Evolutionary conservation across 2,888 invertebrate genomes (phyloP).

Genomic region (Pilophorus perplexus): DNA sequence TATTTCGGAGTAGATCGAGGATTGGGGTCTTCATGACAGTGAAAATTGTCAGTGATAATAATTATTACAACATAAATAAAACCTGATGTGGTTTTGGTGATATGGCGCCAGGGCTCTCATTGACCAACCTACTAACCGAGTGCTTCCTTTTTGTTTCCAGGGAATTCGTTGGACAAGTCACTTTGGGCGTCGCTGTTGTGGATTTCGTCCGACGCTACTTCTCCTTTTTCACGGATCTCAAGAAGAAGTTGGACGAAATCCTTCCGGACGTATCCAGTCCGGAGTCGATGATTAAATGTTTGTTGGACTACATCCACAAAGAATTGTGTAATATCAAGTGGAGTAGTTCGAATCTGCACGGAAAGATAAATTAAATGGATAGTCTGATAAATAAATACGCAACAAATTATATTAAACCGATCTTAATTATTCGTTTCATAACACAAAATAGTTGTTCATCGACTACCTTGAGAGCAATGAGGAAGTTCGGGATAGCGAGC

Average conservation of each 20-base stretch:
- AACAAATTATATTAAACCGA: too few relatives aligned
- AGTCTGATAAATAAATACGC: too few relatives aligned
- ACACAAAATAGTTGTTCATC: neutral
- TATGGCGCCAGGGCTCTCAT: neutral
- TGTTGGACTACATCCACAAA: constrained; percentile 15
- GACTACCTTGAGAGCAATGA: neutral
- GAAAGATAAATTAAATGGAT: too few relatives aligned
- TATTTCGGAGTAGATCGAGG: too few relatives aligned
- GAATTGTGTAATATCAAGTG: constrained; percentile 2
- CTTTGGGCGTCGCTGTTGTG: too few relatives aligned
- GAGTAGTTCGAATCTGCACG: constrained; percentile 23
- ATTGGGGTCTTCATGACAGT: too few relatives aligned
- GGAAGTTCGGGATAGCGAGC: neutral
- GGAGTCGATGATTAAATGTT: constrained; percentile 22
- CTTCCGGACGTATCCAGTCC: constrained; percentile 13
- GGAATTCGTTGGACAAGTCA: too few relatives aligned
- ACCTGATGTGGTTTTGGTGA: neutral
- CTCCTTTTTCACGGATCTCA: constrained; percentile 32
- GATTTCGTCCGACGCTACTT: constrained; percentile 16
- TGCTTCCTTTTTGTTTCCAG: too few relatives aligned
- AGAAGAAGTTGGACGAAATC: constrained; percentile 41
- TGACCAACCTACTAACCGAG: too few relatives aligned
- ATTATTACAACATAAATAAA: too few relatives aligned
- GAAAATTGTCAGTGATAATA: too few relatives aligned
- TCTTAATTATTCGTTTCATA: too few relatives aligned